Evolutionary conservation across 1,140 invertebrate species (phyloP).

Genomic region (Drosophila suzukii): DNA sequence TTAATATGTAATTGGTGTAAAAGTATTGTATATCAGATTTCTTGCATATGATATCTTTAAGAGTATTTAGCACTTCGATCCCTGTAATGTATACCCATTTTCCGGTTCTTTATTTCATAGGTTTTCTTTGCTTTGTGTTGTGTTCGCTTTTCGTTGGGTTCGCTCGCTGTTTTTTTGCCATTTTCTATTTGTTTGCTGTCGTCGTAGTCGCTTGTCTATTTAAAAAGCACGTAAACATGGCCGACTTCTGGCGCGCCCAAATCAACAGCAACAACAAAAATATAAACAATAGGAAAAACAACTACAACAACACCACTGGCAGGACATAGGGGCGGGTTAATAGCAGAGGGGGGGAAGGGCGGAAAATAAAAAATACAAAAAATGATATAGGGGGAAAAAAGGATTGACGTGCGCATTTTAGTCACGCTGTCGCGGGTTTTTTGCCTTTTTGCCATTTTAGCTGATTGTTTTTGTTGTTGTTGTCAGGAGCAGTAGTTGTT

Average conservation of each 20-base stretch:
- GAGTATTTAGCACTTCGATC: slow-evolving; percentile 9
- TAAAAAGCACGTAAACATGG: slow-evolving; percentile 65
- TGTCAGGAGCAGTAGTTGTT: slow-evolving; percentile 6
- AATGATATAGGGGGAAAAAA: slow-evolving; percentile 33
- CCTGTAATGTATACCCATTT: slow-evolving; percentile 2
- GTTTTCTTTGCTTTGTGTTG: slow-evolving; percentile 9
- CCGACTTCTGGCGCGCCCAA: slow-evolving; percentile 58
- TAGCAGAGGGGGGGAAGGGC: neutral
- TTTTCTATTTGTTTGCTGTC: slow-evolving; percentile 46
- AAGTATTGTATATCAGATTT: neutral
- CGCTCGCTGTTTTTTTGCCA: slow-evolving; percentile 1
- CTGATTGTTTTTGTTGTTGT: slow-evolving; percentile 68
- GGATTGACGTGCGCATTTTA: slow-evolving; percentile 75
- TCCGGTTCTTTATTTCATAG: slow-evolving; percentile 1
- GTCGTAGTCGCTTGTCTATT: slow-evolving; percentile 57
- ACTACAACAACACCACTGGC: slow-evolving; percentile 26
- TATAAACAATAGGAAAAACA: slow-evolving; percentile 9
- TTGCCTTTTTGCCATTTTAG: slow-evolving; percentile 73
- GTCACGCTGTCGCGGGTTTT: slow-evolving; percentile 66
- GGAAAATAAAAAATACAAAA: neutral
- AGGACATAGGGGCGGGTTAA: slow-evolving; percentile 4
- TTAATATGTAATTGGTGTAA: too few relatives aligned
- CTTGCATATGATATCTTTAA: too few relatives aligned
- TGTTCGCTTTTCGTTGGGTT: slow-evolving; percentile 1
- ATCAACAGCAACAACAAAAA: slow-evolving; percentile 35